Evolutionary conservation across 2,113 vertebrate species (phyloP), one percentile per base, ranked within the genome.

Genomic region (Tringa solitaria): DNA sequence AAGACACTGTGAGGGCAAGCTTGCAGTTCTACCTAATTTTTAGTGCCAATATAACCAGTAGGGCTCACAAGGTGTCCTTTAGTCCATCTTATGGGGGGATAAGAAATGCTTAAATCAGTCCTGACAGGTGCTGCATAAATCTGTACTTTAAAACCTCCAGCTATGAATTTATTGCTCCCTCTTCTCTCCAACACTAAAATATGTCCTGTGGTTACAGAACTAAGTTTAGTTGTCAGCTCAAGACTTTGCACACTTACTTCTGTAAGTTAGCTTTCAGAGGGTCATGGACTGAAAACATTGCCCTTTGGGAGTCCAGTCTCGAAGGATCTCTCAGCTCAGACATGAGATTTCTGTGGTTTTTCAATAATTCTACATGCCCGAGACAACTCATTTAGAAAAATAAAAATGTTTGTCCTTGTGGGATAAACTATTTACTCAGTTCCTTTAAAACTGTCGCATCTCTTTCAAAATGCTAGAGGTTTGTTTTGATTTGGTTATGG

Each of bases 401-500:
- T 56, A 91, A 94, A 85, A 93, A 83, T 72, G 81, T 90, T 97
- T 96, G 91, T 85, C 73, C 90, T 96, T 91, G 78, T 86, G 85
- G 85, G 60, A 84, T 91, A 79, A 92, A 93, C 67, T 94, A 33
- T 97, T 97, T 92, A 92, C 61, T 79, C 72, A 63, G 41, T 69
- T 96, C 35, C 54, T 88, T 97, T 94, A 78, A 87, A 92, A 90
- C 72, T 69, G 56, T 93, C 68, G 79, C 78, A 90, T 86, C 61
- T 91, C 63, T 96, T 91, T 90, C 63, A 87, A 92, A 91, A 90
- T 54, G 39, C 56, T 80, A 73, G 59, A 85, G 11, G 48, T 83
- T 82, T 92, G 35, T 19, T 95, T 89, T 68, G 53, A 7, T 90
- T 90, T 77, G 45, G 75, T 83, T 79, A 50, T 39, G 20, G 1